Percentiles rank a stretch among this genome's conserved stretches.
These are phyloP conservation scores for Tretioscincus oriximinensis DNA, from an alignment of 2,113 vertebrate species.

Conservation along the genomic window DNA sequence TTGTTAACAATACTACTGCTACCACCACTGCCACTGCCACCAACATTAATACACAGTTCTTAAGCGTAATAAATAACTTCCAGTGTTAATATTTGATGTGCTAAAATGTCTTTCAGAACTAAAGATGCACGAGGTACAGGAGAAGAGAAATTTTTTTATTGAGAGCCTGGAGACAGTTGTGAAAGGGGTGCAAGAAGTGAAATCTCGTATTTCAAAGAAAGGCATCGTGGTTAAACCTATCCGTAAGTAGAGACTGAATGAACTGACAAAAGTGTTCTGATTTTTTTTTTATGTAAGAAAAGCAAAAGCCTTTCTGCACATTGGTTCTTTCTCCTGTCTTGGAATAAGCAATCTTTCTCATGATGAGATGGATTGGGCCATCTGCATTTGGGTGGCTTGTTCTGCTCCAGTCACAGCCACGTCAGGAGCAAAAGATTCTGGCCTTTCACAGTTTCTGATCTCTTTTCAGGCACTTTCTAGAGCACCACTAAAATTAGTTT, in stretches of 20 bases:
- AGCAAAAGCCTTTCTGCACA: background rate
- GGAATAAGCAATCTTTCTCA: too few species aligned
- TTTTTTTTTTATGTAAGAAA: background rate
- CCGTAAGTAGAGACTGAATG: slow-evolving; percentile 11
- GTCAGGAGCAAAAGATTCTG: too few species aligned
- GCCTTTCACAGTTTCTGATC: too few species aligned
- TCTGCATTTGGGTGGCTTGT: too few species aligned
- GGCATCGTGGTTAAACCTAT: background rate
- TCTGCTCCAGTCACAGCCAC: too few species aligned
- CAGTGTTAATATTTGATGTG: background rate
- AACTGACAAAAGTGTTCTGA: background rate
- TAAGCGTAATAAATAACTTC: background rate
- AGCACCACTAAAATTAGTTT: too few species aligned
- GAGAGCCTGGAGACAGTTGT: background rate
- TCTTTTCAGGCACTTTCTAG: too few species aligned
- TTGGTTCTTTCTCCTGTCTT: too few species aligned
- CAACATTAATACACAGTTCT: background rate
- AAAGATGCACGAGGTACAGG: background rate
- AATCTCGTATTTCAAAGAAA: background rate
- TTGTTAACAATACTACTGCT: background rate
- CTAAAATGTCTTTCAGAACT: background rate
- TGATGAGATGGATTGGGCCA: too few species aligned
- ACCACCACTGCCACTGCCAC: too few species aligned
- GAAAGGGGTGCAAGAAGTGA: background rate
- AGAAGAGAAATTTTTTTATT: slow-evolving; percentile 5